These are phyloP conservation scores for Tridacna crocea DNA, from an alignment of 2,888 invertebrate genomes.

Conservation along the genomic window DNA sequence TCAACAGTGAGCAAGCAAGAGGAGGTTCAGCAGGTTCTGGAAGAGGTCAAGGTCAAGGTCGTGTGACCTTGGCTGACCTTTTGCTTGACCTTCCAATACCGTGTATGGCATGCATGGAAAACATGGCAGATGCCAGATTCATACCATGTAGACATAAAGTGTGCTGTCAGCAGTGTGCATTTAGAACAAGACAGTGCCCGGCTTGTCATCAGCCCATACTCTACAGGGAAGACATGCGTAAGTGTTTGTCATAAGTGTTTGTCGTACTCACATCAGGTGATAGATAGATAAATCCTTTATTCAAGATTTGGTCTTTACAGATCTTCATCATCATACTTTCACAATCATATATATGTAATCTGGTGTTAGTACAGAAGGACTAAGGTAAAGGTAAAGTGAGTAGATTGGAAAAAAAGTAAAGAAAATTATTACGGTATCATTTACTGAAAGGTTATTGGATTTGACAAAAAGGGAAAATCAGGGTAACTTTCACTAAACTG, in stretches of 20 bases:
- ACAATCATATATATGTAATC: no score
- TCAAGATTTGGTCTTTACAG: no score
- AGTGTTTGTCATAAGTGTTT: neutral
- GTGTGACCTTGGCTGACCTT: slow-evolving; percentile 6
- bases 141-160: slow-evolving; percentile 45
- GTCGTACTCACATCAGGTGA: no score
- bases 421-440: no score
- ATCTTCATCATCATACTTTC: no score
- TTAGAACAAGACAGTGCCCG: slow-evolving; percentile 5
- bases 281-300: no score
- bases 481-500: no score
- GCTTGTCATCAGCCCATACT: slow-evolving; percentile 11
- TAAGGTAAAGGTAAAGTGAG: no score
- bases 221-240: slow-evolving; percentile 7
- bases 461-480: no score
- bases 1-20: neutral
- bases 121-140: slow-evolving; percentile 37
- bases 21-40: neutral
- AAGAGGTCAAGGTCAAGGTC: neutral
- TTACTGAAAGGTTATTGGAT: no score
- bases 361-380: no score
- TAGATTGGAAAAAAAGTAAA: no score
- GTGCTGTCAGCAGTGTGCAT: slow-evolving; percentile 25
- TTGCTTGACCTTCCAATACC: slow-evolving; percentile 21
- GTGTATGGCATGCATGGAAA: slow-evolving; percentile 37